Evolutionary conservation across 2,888 invertebrate species (phyloP), one percentile per base, ranked within the genome.

Genomic region (Acanthoscelides obtectus): DNA sequence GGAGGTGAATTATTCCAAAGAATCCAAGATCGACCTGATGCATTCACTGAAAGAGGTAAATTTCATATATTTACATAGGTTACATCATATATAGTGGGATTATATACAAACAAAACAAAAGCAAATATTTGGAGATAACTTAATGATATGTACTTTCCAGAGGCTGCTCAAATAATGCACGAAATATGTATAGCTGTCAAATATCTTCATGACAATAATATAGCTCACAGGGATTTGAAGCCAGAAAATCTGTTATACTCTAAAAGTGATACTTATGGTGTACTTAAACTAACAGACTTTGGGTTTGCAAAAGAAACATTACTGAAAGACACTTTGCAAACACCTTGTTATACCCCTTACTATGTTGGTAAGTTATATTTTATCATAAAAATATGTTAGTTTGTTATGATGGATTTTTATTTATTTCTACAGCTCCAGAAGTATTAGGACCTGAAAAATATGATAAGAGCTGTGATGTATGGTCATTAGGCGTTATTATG

Each of bases 401-500:
- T n/a, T 45, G 1, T 45, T 12, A 6, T 45, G 12, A 45, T 45
- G 64, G 17, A 68, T 69, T 71, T 73, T 65, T 72, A 20, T 71
- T 12, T 45, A 25, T 12, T 64, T 73, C 81, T 84, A 70, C 70
- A 85, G 86, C 86, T 71, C 86, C 86, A 27, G 86, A 98, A 90
- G 97, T 99, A 4, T 87, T 99, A 70, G 98, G 98, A 0, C 96
- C 98, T 4, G 97, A 97, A 84, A 98, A 97, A 83, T 99, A 99
- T 84, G 99, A 99, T 87, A 98, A 97, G 84, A 97, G 97, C 77
- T 99, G 99, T 88, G 99, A 99, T 88, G 94, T 99, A 83, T 99
- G 99, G 99, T 98, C 98, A 0, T 87, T 99, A 73, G 99, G 99
- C 22, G 99, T 99, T 25, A 99, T 99, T 75, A 99, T 98, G 97